Evolutionary conservation across 2,888 invertebrate species (phyloP).

Genomic region (Phrixothrix hirtus): DNA sequence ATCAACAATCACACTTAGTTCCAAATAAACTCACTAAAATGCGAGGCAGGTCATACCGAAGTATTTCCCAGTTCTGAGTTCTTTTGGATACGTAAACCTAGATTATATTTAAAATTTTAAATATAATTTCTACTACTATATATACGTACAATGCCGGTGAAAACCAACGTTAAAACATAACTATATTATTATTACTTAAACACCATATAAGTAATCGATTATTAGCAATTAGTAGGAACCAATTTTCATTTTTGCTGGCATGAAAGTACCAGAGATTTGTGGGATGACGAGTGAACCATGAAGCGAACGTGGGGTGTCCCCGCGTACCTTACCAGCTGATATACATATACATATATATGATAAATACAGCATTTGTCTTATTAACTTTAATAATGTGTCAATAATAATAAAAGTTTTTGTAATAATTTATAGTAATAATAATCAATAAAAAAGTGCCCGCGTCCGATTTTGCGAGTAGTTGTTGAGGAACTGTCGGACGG

Average conservation of each 20-base stretch:
- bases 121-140: constrained; percentile 58
- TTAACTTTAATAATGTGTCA: constrained; percentile 57
- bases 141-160: constrained; percentile 58
- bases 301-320: constrained; percentile 44
- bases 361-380: constrained; percentile 58
- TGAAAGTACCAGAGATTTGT: constrained; percentile 43
- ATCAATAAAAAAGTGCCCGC: constrained; percentile 57
- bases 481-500: constrained; percentile 53
- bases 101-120: constrained; percentile 51
- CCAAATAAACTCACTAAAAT: constrained; percentile 77
- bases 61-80: constrained; percentile 60
- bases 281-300: constrained; percentile 42
- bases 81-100: constrained; percentile 60
- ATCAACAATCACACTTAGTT: constrained; percentile 75
- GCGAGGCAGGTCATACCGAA: constrained; percentile 68
- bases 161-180: constrained; percentile 57
- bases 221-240: constrained; percentile 59
- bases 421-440: constrained; percentile 54
- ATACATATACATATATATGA: constrained; percentile 58
- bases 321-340: constrained; percentile 54
- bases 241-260: constrained; percentile 54
- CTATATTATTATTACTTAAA: constrained; percentile 57
- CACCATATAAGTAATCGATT: constrained; percentile 54
- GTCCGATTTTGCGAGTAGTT: constrained; percentile 48
- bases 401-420: constrained; percentile 55